Percentiles rank a stretch among this genome's conserved stretches.
Evolutionary conservation across 2,113 vertebrate species (phyloP).

Genomic region (Thinocorus orbignyianus): DNA sequence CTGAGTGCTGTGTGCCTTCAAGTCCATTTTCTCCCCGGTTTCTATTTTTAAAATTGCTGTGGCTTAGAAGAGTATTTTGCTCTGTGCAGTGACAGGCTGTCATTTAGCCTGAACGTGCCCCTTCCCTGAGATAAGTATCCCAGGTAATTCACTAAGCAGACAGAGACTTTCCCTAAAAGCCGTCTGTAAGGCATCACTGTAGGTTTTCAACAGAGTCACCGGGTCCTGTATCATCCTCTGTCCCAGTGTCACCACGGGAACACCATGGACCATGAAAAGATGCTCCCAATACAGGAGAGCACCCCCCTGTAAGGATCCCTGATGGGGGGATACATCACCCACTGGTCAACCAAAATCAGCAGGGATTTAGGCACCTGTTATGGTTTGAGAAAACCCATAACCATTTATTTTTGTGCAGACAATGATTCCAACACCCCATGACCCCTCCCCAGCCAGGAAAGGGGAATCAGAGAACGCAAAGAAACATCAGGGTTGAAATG

Average conservation of each 20-base stretch:
- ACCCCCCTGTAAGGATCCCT: not conserved
- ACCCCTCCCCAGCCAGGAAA: too few species aligned
- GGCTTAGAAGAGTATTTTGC: not conserved
- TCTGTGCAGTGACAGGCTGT: not conserved
- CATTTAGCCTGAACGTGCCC: not conserved
- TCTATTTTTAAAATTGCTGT: conserved; percentile 6
- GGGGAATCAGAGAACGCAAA: too few species aligned
- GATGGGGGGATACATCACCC: too few species aligned
- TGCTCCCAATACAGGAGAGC: rapidly evolving
- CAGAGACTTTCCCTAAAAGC: not conserved
- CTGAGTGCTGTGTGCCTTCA: not conserved
- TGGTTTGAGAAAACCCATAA: too few species aligned
- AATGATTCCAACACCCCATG: too few species aligned
- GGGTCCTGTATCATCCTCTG: rapidly evolving
- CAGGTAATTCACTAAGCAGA: not conserved
- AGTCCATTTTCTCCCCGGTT: conserved; percentile 9
- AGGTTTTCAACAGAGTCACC: not conserved
- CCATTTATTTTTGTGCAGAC: too few species aligned
- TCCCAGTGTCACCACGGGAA: not conserved
- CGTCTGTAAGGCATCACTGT: rapidly evolving
- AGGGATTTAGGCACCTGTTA: not conserved
- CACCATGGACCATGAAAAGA: rapidly evolving
- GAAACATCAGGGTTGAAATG: too few species aligned
- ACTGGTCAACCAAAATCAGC: not conserved
- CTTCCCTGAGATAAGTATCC: not conserved